Conservation (phyloP, 2,113 vertebrate species). For the Gymnogyps californianus region DNA sequence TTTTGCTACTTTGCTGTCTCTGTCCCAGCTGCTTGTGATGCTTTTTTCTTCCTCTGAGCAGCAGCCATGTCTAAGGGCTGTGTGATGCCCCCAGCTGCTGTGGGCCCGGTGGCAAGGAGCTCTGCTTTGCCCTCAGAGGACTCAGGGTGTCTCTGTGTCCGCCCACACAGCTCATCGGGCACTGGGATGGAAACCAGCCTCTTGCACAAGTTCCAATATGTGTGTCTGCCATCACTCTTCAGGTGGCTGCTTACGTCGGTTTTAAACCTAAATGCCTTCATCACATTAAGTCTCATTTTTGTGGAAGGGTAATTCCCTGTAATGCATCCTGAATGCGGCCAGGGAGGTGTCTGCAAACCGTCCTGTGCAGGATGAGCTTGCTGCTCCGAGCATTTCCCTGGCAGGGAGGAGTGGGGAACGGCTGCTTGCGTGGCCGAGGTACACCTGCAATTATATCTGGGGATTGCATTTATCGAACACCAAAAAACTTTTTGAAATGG, state of each 20-base stretch:
- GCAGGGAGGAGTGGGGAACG: not conserved
- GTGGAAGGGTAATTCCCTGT: not conserved
- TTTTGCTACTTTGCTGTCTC: not conserved
- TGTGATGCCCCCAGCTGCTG: not conserved
- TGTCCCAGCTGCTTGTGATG: not conserved
- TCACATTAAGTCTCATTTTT: not conserved
- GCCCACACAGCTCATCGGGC: not conserved
- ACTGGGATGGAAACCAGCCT: not conserved
- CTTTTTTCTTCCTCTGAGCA: not conserved
- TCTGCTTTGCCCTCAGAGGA: not conserved
- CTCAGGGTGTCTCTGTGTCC: not conserved
- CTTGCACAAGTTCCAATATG: fast-evolving
- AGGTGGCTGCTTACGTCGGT: not conserved
- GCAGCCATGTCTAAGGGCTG: not conserved
- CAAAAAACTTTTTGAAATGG: not conserved
- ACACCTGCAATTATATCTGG: not conserved
- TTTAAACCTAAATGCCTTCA: not conserved
- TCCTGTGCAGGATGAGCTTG: not conserved
- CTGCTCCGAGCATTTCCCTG: not conserved
- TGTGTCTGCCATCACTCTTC: not conserved
- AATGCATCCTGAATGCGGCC: not conserved
- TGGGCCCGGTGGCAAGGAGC: not conserved
- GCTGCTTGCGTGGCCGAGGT: not conserved
- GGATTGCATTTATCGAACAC: not conserved
- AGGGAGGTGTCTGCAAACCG: not conserved